phyloP scores from a whole-genome alignment of 2,113 vertebrate genomes.

The Nannobrachium achirus region DNA sequence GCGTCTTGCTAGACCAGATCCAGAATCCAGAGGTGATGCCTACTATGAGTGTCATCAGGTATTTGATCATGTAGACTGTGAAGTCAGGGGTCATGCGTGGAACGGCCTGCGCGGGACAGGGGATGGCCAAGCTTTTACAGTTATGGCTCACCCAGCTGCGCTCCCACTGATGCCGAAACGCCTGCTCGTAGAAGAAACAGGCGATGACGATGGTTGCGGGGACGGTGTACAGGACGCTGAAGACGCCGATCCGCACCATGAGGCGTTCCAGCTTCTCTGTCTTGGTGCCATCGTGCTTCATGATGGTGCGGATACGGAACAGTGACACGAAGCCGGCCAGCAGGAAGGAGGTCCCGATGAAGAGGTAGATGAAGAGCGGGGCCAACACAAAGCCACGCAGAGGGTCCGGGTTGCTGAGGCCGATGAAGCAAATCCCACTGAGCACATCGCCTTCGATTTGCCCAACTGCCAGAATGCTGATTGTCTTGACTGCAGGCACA shows the following conservation, averaged over 20 bases:
- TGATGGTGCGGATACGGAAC: constrained; percentile 97
- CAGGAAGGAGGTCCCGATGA: constrained; percentile 96
- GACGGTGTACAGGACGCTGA: constrained; percentile 97
- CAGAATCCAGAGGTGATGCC: constrained; percentile 98
- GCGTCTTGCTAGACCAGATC: constrained; percentile 99
- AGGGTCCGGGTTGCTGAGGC: constrained; percentile 91
- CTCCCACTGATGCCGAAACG: constrained; percentile 95
- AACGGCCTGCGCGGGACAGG: constrained; percentile 87
- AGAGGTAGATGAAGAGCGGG: constrained; percentile 96
- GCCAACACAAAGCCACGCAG: constrained; percentile 93
- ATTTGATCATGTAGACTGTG: constrained; percentile 99
- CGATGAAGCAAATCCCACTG: constrained; percentile 95
- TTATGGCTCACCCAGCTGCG: constrained; percentile 93
- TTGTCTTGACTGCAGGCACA: constrained; percentile 94
- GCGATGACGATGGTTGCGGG: constrained; percentile 97
- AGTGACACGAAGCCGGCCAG: constrained; percentile 96
- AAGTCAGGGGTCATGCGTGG: constrained; percentile 95
- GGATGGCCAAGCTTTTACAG: constrained; percentile 94
- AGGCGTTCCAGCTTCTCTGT: constrained; percentile 96
- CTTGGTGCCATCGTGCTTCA: constrained; percentile 97
- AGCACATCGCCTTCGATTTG: constrained; percentile 95
- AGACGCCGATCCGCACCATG: constrained; percentile 97
- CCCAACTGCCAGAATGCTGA: constrained; percentile 96
- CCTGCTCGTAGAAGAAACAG: constrained; percentile 98
- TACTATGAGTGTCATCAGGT: constrained; percentile 98